Conservation (phyloP, 2,113 vertebrate species). For the Leucopsar rothschildi region DNA sequence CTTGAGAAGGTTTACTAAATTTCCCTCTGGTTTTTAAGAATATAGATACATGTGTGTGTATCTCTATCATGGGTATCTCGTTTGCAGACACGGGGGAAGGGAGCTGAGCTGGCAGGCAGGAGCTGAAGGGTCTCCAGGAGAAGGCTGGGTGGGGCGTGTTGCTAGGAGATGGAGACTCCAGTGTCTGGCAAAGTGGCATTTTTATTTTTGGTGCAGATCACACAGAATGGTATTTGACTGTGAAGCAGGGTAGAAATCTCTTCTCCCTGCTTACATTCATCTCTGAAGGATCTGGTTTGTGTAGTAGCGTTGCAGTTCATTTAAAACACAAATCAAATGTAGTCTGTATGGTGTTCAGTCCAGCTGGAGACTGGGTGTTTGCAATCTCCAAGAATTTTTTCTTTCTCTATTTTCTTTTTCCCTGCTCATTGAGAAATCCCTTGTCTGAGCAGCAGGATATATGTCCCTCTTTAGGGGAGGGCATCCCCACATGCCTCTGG, state of each 20-base stretch:
- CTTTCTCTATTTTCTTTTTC: not conserved
- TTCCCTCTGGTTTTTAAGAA: not conserved
- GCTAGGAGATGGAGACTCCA: conserved; percentile 54
- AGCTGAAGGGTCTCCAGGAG: not conserved
- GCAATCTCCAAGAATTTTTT: not conserved
- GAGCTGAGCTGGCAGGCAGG: not conserved
- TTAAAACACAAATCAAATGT: not conserved
- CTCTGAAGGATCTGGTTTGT: not conserved
- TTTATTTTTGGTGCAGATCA: conserved; percentile 35
- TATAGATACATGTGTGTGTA: not conserved
- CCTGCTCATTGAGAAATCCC: not conserved
- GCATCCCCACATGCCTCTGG: not conserved
- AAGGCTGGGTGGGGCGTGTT: not conserved
- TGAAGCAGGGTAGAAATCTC: not conserved
- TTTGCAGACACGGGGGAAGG: not conserved
- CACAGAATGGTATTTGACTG: not conserved
- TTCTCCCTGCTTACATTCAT: not conserved
- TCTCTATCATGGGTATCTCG: rapidly evolving
- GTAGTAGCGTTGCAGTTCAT: not conserved
- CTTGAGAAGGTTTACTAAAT: not conserved
- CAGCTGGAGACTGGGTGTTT: not conserved
- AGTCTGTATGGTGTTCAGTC: not conserved
- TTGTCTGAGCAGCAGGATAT: not conserved
- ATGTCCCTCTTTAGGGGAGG: not conserved
- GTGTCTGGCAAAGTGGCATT: not conserved